These are phyloP conservation scores for Sebastes minor DNA, from an alignment of 2,797 vertebrate species.

Conservation along the genomic window DNA sequence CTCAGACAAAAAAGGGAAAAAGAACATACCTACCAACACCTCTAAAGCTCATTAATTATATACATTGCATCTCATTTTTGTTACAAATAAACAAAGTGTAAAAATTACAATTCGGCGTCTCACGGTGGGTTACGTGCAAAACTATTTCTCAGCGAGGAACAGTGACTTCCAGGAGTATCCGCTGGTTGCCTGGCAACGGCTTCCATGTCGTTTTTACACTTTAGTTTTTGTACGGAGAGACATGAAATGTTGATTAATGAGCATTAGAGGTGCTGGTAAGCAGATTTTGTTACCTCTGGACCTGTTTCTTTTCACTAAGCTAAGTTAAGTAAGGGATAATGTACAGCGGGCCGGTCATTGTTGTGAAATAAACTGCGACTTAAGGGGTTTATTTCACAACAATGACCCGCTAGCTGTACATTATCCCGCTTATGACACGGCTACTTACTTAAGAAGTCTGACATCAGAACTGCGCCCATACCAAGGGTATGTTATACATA, in stretches of 20 bases:
- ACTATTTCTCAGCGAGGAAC: neutral
- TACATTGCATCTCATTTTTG: neutral
- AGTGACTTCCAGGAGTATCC: neutral
- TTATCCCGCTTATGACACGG: too few species aligned
- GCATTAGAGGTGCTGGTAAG: neutral
- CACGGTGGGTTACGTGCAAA: rapidly evolving
- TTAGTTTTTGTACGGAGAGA: neutral
- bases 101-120: neutral
- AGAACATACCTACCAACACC: neutral
- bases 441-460: too few species aligned
- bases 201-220: neutral
- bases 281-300: neutral
- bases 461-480: too few species aligned
- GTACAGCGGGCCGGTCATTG: too few species aligned
- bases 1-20: neutral
- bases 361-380: too few species aligned
- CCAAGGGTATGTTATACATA: too few species aligned
- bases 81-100: neutral
- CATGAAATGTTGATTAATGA: neutral
- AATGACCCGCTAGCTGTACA: too few species aligned
- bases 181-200: neutral
- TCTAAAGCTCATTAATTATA: neutral
- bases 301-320: neutral
- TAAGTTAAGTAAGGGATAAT: neutral
- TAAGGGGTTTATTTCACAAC: too few species aligned